Evolutionary conservation across 2,113 vertebrate species (phyloP).

Genomic region (Pimephales promelas): DNA sequence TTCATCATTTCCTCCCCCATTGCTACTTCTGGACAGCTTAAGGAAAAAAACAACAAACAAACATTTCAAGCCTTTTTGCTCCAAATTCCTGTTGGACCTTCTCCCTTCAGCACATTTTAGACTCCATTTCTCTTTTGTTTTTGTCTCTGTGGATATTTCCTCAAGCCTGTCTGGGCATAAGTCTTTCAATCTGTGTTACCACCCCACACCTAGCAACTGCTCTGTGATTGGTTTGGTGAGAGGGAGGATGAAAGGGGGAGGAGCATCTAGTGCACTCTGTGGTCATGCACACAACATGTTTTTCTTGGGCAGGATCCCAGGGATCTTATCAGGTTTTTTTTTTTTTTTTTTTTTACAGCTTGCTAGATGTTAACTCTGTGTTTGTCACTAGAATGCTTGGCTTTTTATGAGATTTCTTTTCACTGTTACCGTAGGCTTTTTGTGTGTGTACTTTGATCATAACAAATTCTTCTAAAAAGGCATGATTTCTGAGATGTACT

Average conservation of each 20-base stretch:
- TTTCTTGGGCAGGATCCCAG: conserved; percentile 63
- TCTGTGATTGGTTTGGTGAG: conserved; percentile 69
- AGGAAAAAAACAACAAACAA: conserved; percentile 5
- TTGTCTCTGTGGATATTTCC: conserved; percentile 36
- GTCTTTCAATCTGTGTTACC: conserved; percentile 65
- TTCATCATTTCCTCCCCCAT: not conserved
- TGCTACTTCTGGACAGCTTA: not conserved
- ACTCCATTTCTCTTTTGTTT: conserved; percentile 43
- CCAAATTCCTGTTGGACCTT: not conserved
- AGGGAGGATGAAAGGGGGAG: conserved; percentile 63
- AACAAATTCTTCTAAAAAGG: not conserved
- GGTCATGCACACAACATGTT: conserved; percentile 69
- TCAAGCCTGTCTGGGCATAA: conserved; percentile 64
- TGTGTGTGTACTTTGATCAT: not conserved
- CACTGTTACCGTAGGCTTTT: not conserved
- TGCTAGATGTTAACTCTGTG: not conserved
- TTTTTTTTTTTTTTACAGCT: not conserved
- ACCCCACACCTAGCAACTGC: conserved; percentile 75
- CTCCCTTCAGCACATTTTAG: not conserved
- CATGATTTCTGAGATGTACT: conserved; percentile 41
- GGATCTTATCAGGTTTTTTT: conserved; percentile 34
- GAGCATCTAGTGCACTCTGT: conserved; percentile 41
- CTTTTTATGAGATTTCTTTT: not conserved
- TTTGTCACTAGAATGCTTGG: not conserved
- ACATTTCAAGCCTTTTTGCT: not conserved